Evolutionary conservation across 2,888 invertebrate species (phyloP).

Genomic region (Cistogaster globosa): DNA sequence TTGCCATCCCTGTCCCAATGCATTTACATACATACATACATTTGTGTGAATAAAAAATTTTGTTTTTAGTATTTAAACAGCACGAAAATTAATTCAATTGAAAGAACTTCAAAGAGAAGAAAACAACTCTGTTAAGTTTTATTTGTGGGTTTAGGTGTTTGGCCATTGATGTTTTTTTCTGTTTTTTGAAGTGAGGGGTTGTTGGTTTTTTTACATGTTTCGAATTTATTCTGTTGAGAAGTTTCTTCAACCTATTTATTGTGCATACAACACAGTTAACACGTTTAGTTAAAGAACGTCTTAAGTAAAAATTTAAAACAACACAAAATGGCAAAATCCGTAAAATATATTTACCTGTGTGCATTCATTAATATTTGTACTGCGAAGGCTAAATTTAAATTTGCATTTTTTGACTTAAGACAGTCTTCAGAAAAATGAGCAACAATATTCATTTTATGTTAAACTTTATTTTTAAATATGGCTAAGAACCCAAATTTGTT

Average conservation of each 20-base stretch:
- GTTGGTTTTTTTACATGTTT: conserved; percentile 6
- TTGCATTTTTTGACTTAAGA: too few species aligned
- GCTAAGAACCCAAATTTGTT: conserved; percentile 1
- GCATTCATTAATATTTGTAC: too few species aligned
- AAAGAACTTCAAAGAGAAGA: neutral
- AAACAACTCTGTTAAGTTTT: neutral
- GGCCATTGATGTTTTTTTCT: neutral
- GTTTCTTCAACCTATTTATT: conserved; percentile 16
- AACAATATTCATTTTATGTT: too few species aligned
- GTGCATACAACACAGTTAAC: neutral
- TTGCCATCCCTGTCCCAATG: neutral
- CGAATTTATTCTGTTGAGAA: conserved; percentile 12
- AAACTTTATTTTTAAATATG: conserved; percentile 1
- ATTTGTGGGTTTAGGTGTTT: neutral
- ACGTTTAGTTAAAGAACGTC: too few species aligned
- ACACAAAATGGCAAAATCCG: too few species aligned
- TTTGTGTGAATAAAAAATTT: too few species aligned
- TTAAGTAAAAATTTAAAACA: too few species aligned
- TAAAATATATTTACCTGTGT: too few species aligned
- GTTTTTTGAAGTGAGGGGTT: neutral
- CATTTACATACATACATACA: too few species aligned
- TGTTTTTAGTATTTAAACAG: neutral
- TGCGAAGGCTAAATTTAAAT: too few species aligned
- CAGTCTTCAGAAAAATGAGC: too few species aligned
- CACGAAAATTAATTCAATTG: neutral